phyloP scores from a whole-genome alignment of 2,797 vertebrate genomes.

The Ispidina picta region DNA sequence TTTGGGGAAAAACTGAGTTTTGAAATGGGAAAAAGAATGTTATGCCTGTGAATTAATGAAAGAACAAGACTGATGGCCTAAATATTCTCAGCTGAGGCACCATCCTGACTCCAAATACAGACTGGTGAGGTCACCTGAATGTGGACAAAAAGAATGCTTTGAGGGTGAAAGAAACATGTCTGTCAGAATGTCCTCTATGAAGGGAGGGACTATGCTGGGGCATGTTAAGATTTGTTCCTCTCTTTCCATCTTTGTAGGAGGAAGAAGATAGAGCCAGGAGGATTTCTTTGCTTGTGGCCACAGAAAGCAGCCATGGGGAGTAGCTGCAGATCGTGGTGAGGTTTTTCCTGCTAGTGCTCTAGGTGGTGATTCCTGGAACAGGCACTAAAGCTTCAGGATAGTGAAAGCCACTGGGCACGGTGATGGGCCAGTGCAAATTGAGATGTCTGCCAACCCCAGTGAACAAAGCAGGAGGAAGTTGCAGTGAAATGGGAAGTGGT shows the following conservation, averaged over 20 bases:
- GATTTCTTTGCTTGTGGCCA: not conserved
- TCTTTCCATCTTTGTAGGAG: not conserved
- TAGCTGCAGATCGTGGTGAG: not conserved
- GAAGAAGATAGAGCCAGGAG: not conserved
- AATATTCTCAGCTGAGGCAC: not conserved
- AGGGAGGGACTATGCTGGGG: not conserved
- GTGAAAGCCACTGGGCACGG: not conserved
- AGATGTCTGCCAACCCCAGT: not conserved
- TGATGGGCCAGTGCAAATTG: not conserved
- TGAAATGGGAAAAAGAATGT: not conserved
- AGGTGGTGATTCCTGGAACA: not conserved
- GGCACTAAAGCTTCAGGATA: not conserved
- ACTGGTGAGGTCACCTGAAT: not conserved
- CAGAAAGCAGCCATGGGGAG: not conserved
- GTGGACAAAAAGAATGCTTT: not conserved
- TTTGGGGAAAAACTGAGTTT: not conserved
- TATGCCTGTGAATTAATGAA: not conserved
- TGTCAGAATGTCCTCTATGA: not conserved
- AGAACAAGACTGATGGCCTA: not conserved
- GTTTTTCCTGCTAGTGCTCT: not conserved
- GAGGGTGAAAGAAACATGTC: not conserved
- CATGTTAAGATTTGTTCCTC: not conserved
- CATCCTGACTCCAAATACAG: not conserved
- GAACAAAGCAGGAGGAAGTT: not conserved
- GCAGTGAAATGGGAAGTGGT: not conserved